Evolutionary conservation across 2,888 invertebrate species (phyloP).

Genomic region (Lithophane semibrunnea): DNA sequence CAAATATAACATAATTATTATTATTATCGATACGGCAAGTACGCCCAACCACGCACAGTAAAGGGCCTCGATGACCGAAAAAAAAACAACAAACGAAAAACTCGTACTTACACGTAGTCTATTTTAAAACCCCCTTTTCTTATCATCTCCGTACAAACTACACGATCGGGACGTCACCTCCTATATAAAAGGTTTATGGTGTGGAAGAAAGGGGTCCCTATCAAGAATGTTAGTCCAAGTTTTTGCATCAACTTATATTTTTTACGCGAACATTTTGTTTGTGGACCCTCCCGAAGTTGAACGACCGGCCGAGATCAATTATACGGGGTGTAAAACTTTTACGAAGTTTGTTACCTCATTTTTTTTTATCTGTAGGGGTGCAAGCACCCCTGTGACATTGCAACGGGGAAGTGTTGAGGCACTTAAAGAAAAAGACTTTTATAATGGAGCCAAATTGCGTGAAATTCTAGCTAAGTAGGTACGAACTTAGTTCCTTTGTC

Average conservation of each 20-base stretch:
- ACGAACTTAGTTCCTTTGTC: background rate
- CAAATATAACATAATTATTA: too few relatives aligned
- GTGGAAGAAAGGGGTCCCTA: constrained; percentile 87
- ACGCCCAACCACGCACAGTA: too few relatives aligned
- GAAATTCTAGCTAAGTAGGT: background rate
- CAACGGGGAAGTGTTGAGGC: constrained; percentile 29
- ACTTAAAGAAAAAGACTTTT: constrained; percentile 27
- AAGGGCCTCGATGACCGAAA: background rate
- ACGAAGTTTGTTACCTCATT: constrained; percentile 48
- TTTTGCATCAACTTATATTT: constrained; percentile 81
- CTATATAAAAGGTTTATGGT: constrained; percentile 88
- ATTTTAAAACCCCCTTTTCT: constrained; percentile 70
- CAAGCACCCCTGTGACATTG: constrained; percentile 45
- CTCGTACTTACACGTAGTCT: constrained; percentile 29
- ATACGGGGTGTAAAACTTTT: constrained; percentile 59
- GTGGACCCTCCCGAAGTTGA: constrained; percentile 44
- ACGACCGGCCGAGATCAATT: constrained; percentile 59
- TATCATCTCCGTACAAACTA: constrained; percentile 85
- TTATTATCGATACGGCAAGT: too few relatives aligned
- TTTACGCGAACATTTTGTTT: constrained; percentile 71
- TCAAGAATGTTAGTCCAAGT: constrained; percentile 84
- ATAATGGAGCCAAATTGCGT: constrained; percentile 34
- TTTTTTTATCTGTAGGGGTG: constrained; percentile 44
- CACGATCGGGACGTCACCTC: constrained; percentile 84
- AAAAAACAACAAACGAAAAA: constrained; percentile 22